Conservation (phyloP, 2,113 vertebrate species). For the Rhea americana region DNA sequence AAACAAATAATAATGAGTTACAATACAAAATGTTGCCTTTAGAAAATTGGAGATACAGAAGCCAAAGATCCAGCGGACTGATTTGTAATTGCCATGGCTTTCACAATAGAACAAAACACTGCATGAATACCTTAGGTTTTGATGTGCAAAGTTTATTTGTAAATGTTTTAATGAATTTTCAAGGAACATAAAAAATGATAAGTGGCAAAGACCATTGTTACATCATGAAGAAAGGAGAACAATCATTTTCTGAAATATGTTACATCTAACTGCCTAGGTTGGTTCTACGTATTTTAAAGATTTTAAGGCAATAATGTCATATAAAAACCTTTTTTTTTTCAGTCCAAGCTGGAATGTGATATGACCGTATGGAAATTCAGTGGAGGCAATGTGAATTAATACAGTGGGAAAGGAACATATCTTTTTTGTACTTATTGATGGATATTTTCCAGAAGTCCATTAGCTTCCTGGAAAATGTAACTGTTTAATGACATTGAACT, state of each 20-base stretch:
- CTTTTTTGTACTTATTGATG: conserved; percentile 20
- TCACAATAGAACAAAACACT: conserved; percentile 40
- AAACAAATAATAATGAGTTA: conserved; percentile 50
- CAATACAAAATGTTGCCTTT: conserved; percentile 47
- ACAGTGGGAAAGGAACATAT: neutral
- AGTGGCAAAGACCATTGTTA: neutral
- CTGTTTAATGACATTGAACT: neutral
- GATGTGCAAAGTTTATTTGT: conserved; percentile 26
- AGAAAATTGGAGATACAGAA: conserved; percentile 12
- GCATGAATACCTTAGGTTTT: neutral
- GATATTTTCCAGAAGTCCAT: conserved; percentile 49
- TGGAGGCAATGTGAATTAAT: neutral
- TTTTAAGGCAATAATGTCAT: neutral
- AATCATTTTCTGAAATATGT: neutral
- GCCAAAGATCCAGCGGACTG: conserved; percentile 22
- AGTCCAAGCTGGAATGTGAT: neutral
- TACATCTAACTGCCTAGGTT: neutral
- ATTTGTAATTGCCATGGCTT: conserved; percentile 32
- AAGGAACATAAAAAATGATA: neutral
- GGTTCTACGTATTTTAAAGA: neutral
- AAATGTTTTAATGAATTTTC: conserved; percentile 42
- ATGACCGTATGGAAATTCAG: conserved; percentile 10
- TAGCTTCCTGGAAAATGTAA: conserved; percentile 20
- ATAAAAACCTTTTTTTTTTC: neutral
- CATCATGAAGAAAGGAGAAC: neutral